Base-by-base conservation (phyloP, 35 echinoderm and acorn worm genomes). In the Ophiothrix spiculata region DNA sequence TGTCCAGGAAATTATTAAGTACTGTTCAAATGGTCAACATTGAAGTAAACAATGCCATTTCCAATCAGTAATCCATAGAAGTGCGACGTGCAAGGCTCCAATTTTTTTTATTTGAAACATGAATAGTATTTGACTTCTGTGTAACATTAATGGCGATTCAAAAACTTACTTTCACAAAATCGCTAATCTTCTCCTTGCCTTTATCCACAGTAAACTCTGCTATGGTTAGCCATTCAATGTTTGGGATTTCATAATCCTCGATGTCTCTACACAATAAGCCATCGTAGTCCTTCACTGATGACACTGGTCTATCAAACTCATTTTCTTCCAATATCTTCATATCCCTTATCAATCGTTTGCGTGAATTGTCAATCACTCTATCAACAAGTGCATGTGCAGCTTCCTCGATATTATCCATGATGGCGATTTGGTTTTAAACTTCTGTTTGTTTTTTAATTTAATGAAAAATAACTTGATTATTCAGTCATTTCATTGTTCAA, bases 311-410 rank as follows among this genome's bases (percentile, higher is more conserved):
- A 4, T 89, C 88, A 31, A 89, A 35, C 38, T 81, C 64, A 11
- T 86, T 42, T 40, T 87, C 86, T 0, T 89, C 56, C 1, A 33
- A 36, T 32, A 87, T 79, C 19, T 91, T 86, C 28, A 91, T 86
- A 21, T 98, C 95, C 32, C 75, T 85, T 1, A 98, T 76, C 0
- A 98, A 38, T 25, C 91, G 45, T 45, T 93, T 98, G 34, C 89
- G 77, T 38, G 95, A 87, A 91, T 98, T 98, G 73, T 93, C 86
- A 45, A 98, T 98, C 4, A 98, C 95, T 11, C 83, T 78, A 46
- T 98, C 95, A 31, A 98, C 92, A 12, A 98, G 86, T 19, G 75
- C 86, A 87, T 98, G 95, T 35, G 95, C 95, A 64, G 91, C 88
- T 1, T 87, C 35, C 60, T 97, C 39, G 21, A 90, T 31, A 12